These are phyloP conservation scores for Poecilia picta DNA, from an alignment of 2,797 vertebrate species.

Conservation along the genomic window DNA sequence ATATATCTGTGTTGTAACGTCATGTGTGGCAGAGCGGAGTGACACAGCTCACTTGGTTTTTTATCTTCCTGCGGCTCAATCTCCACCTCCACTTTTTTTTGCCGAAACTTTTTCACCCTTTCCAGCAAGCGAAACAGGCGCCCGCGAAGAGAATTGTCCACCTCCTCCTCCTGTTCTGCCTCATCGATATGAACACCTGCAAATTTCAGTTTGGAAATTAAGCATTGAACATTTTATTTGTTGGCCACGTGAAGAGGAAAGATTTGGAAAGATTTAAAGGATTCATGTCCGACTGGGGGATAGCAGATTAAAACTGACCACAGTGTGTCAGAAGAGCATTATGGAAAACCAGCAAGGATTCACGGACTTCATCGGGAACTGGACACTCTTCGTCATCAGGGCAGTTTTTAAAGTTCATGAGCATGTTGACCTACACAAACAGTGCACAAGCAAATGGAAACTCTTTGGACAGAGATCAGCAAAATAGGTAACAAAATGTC, in stretches of 20 bases:
- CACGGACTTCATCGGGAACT: constrained; percentile 85
- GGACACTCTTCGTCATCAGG: constrained; percentile 85
- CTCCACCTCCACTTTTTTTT: constrained; percentile 78
- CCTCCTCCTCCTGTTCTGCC: constrained; percentile 86
- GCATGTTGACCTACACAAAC: constrained; percentile 89
- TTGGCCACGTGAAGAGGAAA: neutral
- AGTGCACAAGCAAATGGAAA: neutral
- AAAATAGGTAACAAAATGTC: neutral
- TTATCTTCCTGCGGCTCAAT: constrained; percentile 86
- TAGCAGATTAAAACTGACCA: constrained; percentile 78
- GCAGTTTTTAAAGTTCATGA: constrained; percentile 89
- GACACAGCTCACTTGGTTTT: constrained; percentile 84
- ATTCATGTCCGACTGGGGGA: neutral
- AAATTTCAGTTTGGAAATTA: constrained; percentile 9
- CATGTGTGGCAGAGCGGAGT: neutral
- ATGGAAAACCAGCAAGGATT: constrained; percentile 86
- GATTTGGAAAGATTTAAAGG: neutral
- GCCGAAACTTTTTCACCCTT: constrained; percentile 83
- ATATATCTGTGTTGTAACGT: neutral
- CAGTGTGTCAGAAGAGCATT: constrained; percentile 88
- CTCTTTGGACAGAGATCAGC: neutral
- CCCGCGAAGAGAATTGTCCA: constrained; percentile 86
- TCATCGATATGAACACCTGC: constrained; percentile 87
- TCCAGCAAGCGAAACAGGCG: constrained; percentile 86
- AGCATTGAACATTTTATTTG: too few relatives aligned